phyloP scores from a whole-genome alignment of 2,888 invertebrate species.

The Diplazon laetatorius region DNA sequence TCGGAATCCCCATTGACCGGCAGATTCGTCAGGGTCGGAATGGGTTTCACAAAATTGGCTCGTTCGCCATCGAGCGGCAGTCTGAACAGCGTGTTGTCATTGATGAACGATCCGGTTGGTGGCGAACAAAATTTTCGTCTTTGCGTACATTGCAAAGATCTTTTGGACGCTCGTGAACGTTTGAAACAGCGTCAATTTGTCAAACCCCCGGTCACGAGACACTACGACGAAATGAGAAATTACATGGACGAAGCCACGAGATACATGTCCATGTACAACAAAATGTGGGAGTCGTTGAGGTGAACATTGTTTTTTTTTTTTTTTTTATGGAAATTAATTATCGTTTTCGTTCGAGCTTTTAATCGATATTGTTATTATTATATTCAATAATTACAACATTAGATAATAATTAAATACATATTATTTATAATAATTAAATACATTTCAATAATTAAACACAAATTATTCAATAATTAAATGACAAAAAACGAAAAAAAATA shows the following conservation, averaged over 20 bases:
- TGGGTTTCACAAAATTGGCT: constrained; percentile 78
- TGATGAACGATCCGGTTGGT: constrained; percentile 76
- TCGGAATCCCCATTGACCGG: constrained; percentile 74
- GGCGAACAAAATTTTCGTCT: constrained; percentile 87
- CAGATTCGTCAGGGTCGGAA: constrained; percentile 76
- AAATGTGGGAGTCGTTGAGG: constrained; percentile 86
- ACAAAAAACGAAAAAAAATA: no score
- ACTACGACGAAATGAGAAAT: constrained; percentile 92
- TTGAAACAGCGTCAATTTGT: constrained; percentile 92
- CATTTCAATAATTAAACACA: no score
- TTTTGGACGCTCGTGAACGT: constrained; percentile 90
- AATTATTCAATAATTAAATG: no score
- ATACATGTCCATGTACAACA: constrained; percentile 83
- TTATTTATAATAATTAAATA: no score
- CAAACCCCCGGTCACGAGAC: constrained; percentile 90
- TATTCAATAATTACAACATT: no score
- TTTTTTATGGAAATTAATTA: constrained; percentile 31
- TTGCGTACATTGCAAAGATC: constrained; percentile 90
- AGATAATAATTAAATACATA: no score
- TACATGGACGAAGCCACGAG: constrained; percentile 88
- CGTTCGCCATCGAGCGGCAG: constrained; percentile 83
- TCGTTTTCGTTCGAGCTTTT: no score
- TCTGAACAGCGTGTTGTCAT: constrained; percentile 80
- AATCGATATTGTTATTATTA: not conserved
- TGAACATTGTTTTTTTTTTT: constrained; percentile 73